Evolutionary conservation across 2,888 invertebrate species (phyloP), one percentile per base, ranked within the genome.

Genomic region (Thymelicus acteon): DNA sequence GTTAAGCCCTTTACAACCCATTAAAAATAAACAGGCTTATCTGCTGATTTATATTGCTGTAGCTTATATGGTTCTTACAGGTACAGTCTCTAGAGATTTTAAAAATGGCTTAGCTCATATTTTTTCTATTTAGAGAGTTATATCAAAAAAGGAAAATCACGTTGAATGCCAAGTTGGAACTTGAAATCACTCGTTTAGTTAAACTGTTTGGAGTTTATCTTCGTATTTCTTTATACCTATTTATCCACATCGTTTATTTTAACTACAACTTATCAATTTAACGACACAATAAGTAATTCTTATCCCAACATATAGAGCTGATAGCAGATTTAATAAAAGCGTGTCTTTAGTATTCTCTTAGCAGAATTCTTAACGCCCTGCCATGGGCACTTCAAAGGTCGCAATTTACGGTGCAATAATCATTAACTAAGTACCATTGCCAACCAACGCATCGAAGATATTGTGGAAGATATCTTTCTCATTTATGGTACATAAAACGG

Each of bases 21-120:
- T 84, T 82, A 82, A 81, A 81, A 80, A 77, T 80, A 75, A 71
- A 78, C 78, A 74, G 69, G 75, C 78, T 83, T 81, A 84, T 84
- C 82, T 78, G 40, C 64, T 80, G 78, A 84, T 82, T 81, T 82
- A 82, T 83, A 76, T 67, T 65, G 72, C 67, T 54, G 31, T 39
- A 52, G 31, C 49, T 65, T 49, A 40, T 44, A 31, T 68, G 67
- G 49, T 68, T 31, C 44, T 67, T 68, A 57, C 67, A 31, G 60
- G 48, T 39, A 64, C 15, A 60, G 40, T 24, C 47, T 61, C 54
- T 67, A 52, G 67, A 67, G 62, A 52, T 49, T 64, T 63, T 60
- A 61, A 63, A 31, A 58, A 58, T 57, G 12, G 24, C 39, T 37
- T 24, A 58, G 0, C 58, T 37, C 39, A 39, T 58, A 58, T 12